Evolutionary conservation across 2,888 invertebrate species (phyloP), one percentile per base, ranked within the genome.

Genomic region (Drosophila anomalipes): DNA sequence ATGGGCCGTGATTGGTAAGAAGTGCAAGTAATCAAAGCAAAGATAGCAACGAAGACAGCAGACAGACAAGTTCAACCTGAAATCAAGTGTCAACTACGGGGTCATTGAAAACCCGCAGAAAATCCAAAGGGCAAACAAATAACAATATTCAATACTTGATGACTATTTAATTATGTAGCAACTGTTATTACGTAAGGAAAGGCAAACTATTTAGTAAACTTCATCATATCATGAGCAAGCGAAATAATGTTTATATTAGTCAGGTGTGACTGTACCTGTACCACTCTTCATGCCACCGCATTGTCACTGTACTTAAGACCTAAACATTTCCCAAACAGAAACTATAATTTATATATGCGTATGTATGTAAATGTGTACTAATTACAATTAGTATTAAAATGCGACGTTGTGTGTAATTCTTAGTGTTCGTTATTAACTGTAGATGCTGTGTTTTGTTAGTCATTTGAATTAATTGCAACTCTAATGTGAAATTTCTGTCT

Each of bases 221-320:
- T 56, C 73, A 68, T 81, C 81, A 86, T 89, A 89, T 86, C 86
- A 82, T 79, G 61, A 47, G 59, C 53, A 58, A 33, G 49, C n/a
- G 14, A 52, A 28, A 61, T 7, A 44, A 16, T 63, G 47, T 39
- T 53, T 49, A 44, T 56, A 47, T 57, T 80, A 56, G 47, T 33
- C 60, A 68, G 51, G 65, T 51, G 65, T 66, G 74, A 71, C 74
- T 87, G 85, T 82, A 84, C 82, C 86, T 85, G 74, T 78, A 35
- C 33, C 70, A 70, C 70, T 71, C 73, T 68, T 54, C 74, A 74
- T 57, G 56, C 63, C 60, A 53, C 56, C 64, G 28, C 67, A 60
- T 59, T 74, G 52, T 81, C 83, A 77, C 77, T 68, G 68, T 76
- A 77, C 59, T 82, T 62, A 68, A 62, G 47, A 60, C 7, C 39